Percentiles rank a stretch among this genome's conserved stretches.
phyloP scores from a whole-genome alignment of 2,113 vertebrate genomes.

The Chaetops frenatus region DNA sequence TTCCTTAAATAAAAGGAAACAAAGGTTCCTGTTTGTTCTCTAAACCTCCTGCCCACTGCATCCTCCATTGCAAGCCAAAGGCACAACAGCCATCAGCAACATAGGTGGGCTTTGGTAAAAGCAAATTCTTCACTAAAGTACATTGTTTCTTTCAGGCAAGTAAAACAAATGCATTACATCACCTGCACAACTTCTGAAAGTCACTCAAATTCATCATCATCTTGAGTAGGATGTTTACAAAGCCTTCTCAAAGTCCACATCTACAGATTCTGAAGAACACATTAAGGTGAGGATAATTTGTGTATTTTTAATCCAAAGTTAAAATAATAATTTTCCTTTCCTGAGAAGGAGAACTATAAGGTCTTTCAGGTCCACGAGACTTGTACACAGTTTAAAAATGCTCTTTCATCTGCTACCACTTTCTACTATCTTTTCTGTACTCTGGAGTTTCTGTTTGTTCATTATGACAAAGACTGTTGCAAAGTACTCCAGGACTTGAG shows the following conservation, averaged over 20 bases:
- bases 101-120: background rate
- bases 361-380: background rate
- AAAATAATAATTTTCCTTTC: background rate
- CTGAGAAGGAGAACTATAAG: background rate
- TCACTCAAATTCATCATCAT: background rate
- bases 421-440: slow-evolving; percentile 11
- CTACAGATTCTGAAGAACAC: slow-evolving; percentile 38
- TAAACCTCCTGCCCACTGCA: slow-evolving; percentile 9
- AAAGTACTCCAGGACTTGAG: slow-evolving; percentile 11
- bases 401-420: background rate
- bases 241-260: background rate
- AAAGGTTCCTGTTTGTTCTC: slow-evolving; percentile 62
- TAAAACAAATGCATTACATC: background rate
- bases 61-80: background rate
- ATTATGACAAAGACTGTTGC: slow-evolving; percentile 14
- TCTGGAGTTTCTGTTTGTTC: slow-evolving; percentile 12
- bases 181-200: background rate
- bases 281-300: slow-evolving; percentile 15
- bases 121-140: background rate
- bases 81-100: background rate
- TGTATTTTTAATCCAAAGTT: background rate
- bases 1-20: slow-evolving; percentile 46
- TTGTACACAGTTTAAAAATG: background rate
- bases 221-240: background rate
- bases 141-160: background rate